A percentile compares a stretch with the other conserved stretches of the same genome.
These are phyloP conservation scores for Cyphomyrmex costatus DNA, from an alignment of 1,140 invertebrate genomes.

Conservation along the genomic window DNA sequence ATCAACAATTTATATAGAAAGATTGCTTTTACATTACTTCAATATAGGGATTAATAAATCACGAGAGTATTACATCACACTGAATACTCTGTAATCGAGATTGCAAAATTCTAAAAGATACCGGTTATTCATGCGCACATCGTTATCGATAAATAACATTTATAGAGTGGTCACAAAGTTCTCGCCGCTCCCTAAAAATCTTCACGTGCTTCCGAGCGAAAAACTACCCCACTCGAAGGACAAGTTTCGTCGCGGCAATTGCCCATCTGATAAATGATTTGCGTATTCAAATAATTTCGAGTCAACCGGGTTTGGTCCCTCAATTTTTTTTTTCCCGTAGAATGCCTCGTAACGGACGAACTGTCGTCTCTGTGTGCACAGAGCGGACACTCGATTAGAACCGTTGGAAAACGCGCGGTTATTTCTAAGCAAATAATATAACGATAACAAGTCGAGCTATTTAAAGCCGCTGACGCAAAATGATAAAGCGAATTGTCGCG, in stretches of 20 bases:
- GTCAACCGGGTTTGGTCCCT: conserved; percentile 78
- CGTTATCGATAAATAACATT: conserved; percentile 59
- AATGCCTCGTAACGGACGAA: conserved; percentile 81
- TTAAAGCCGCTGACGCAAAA: conserved; percentile 37
- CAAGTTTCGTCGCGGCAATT: conserved; percentile 81
- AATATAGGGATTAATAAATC: conserved; percentile 1
- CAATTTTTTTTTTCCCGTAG: conserved; percentile 74
- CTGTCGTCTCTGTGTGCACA: conserved; percentile 49
- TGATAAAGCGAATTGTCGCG: conserved; percentile 60
- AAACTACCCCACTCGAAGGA: conserved; percentile 82
- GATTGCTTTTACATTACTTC: not conserved
- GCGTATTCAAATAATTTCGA: conserved; percentile 86
- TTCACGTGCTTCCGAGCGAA: conserved; percentile 55
- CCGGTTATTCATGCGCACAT: conserved; percentile 30
- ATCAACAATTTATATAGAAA: not conserved
- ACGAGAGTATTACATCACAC: not conserved
- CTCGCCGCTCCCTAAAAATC: conserved; percentile 55
- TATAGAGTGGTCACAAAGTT: conserved; percentile 30
- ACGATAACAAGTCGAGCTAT: conserved; percentile 41
- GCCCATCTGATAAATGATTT: conserved; percentile 83
- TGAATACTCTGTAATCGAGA: conserved; percentile 3
- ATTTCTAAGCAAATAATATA: conserved; percentile 37
- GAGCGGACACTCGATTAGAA: conserved; percentile 11
- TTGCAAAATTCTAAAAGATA: conserved; percentile 31
- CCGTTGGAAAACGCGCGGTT: conserved; percentile 1